Base-by-base conservation (phyloP, 53 echinoderm and acorn worm genomes). In the Henricia sp. region DNA sequence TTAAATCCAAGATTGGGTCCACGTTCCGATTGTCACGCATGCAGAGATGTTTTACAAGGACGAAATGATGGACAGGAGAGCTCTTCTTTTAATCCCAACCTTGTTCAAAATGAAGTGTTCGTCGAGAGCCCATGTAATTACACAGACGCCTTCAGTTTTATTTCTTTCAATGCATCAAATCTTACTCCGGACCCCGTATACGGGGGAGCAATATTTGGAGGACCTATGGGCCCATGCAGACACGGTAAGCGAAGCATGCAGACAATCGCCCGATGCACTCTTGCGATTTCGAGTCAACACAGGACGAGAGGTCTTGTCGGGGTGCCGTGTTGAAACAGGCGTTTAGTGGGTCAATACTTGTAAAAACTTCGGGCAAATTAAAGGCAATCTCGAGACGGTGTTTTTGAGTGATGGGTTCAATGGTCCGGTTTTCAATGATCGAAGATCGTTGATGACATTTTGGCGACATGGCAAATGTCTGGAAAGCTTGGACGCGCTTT, bases 291-390 rank as follows among this genome's bases (percentile, higher is more conserved):
- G 12, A 70, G 48, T 70, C 70, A 70, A 70, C 30, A 70, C 1
- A 27, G 48, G 28, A 70, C 11, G 70, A 44, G 70, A 66, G 34
- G 66, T 12, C 16, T 57, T 38, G 35, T 20, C 1, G 26, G 25
- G 20, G 37, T 57, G 43, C 12, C 43, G 23, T 76, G 41, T 76
- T 76, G 57, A 76, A 76, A 76, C 76, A 76, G 76, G 26, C 76
- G 58, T 37, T 76, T 76, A 38, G 56, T 76, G 37, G 19, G 40
- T 40, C 57, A 76, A 76, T 27, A 76, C 56, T 58, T 29, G 28
- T 37, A 21, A 36, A 74, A 17, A 17, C 4, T 26, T 30, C 27
- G 26, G 39, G 43, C 40, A 23, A 76, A 57, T 26, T 37, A 58
- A 36, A 75, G 75, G 40, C 38, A 57, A 40, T 58, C 56, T 76